Evolutionary conservation across 2,888 invertebrate species (phyloP), one percentile per base, ranked within the genome.

Genomic region (Meliscaeva auricollis): DNA sequence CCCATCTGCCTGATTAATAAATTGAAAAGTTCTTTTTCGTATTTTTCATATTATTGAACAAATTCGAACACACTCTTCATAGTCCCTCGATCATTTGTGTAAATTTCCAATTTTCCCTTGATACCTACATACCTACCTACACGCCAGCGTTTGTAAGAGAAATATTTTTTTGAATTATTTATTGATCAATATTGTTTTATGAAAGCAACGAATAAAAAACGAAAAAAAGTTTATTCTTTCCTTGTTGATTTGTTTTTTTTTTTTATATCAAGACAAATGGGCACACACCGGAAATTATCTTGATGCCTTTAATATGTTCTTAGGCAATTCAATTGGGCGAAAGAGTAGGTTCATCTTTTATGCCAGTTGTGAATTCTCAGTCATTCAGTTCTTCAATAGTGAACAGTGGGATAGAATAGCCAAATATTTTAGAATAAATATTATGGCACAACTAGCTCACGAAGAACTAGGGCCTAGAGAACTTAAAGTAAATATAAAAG

Each of bases 251-350:
- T 46, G 9, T 35, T 41, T 64, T 66, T 44, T 74, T 32, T 22
- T 35, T 50, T 52, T 38, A 50, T 38, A 73, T 73, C 50, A 60
- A 73, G 58, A 69, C 60, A 52, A 50, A 60, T 68, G 50, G 44
- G 69, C 52, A 32, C 76, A 50, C 60, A 69, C 76, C 69, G 76
- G 76, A 77, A 60, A 70, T 77, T 56, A 46, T 32, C 30, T 50
- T 69, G 58, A 76, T 54, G 69, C n/a, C 64, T 78, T 78, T 72
- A 64, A 72, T 48, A 17, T n/a, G 17, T 75, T 75, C 56, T 54
- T n/a, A 48, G 56, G 20, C 46, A 56, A 75, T 75, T 75, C 66
- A 75, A 75, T 75, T 66, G 66, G 46, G 56, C 11, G 56, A 46
- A 22, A 26, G 30, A 50, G 30, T 17, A 30, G 50, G 41, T 41